phyloP scores from a whole-genome alignment of 2,888 invertebrate species.

The Pollenia angustigena region DNA sequence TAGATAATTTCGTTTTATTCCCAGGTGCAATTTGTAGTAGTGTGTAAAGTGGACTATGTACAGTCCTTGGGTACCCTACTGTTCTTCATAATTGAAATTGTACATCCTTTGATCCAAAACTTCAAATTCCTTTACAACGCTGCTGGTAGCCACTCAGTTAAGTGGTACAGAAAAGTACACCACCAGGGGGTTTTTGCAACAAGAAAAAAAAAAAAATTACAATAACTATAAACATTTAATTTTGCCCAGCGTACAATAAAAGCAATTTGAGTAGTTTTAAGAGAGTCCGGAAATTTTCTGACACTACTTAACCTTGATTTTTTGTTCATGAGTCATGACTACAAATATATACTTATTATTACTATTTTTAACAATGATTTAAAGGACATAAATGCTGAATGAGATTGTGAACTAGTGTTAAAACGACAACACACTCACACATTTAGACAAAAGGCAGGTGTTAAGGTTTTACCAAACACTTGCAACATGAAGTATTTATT shows the following conservation, averaged over 20 bases:
- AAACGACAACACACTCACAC: not conserved
- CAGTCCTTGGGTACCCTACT: too few relatives aligned
- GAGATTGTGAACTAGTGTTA: not conserved
- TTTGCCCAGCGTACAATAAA: constrained; percentile 10
- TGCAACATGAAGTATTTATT: constrained; percentile 18
- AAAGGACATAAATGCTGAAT: not conserved
- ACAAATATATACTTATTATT: not conserved
- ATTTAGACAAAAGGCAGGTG: constrained; percentile 51
- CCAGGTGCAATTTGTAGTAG: too few relatives aligned
- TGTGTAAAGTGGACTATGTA: too few relatives aligned
- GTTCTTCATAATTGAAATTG: not conserved
- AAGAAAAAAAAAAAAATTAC: constrained; percentile 16
- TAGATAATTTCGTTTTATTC: too few relatives aligned
- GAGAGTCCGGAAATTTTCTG: constrained; percentile 29
- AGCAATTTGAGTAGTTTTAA: constrained; percentile 30
- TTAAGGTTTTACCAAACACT: constrained; percentile 48
- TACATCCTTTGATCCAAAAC: not conserved
- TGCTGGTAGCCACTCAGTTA: constrained; percentile 16
- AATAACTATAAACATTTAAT: constrained; percentile 8
- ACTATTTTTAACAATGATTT: not conserved
- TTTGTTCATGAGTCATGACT: constrained; percentile 4
- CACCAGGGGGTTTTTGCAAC: not conserved
- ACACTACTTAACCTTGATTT: constrained; percentile 54
- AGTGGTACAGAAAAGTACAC: not conserved
- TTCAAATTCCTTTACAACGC: constrained; percentile 16